Percentiles rank a stretch among this genome's conserved stretches.
Evolutionary conservation across 1,140 invertebrate species (phyloP).

Genomic region (Zaprionus kolodkinae): DNA sequence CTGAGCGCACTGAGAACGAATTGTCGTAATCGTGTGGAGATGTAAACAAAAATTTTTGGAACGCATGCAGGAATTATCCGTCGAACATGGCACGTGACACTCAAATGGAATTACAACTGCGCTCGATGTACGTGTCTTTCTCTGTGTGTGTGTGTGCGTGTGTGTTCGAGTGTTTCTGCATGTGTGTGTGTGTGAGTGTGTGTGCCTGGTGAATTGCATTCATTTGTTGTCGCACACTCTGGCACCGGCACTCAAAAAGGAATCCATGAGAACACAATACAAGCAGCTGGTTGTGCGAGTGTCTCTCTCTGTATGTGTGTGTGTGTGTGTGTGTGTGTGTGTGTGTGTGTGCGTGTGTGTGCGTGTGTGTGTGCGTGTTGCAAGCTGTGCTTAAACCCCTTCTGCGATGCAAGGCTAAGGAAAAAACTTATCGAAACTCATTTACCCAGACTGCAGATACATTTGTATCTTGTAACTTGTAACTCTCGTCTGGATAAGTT

Average conservation of each 20-base stretch:
- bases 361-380: conserved; percentile 29
- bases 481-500: conserved; percentile 8
- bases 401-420: conserved; percentile 19
- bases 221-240: conserved; percentile 2
- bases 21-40: conserved; percentile 33
- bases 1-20: conserved; percentile 11
- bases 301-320: conserved; percentile 11
- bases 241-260: conserved; percentile 1
- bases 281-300: conserved; percentile 13
- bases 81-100: conserved; percentile 44
- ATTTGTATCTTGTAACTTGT: conserved; percentile 13
- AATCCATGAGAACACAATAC: conserved; percentile 7
- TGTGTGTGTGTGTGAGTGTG: neutral
- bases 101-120: conserved; percentile 37
- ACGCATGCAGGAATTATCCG: conserved; percentile 53
- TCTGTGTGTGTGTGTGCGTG: neutral
- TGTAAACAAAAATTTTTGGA: conserved; percentile 46
- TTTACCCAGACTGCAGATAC: conserved; percentile 28
- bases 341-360: conserved; percentile 3
- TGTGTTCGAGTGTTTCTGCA: neutral
- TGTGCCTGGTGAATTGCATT: conserved; percentile 13
- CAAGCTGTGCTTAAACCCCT: conserved; percentile 57
- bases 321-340: conserved; percentile 14
- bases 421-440: conserved; percentile 45
- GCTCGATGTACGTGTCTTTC: conserved; percentile 7